Percentiles rank a stretch among this genome's conserved stretches.
Conservation (phyloP, 2,888 invertebrate species). For the Trichogramma dendrolimi region DNA sequence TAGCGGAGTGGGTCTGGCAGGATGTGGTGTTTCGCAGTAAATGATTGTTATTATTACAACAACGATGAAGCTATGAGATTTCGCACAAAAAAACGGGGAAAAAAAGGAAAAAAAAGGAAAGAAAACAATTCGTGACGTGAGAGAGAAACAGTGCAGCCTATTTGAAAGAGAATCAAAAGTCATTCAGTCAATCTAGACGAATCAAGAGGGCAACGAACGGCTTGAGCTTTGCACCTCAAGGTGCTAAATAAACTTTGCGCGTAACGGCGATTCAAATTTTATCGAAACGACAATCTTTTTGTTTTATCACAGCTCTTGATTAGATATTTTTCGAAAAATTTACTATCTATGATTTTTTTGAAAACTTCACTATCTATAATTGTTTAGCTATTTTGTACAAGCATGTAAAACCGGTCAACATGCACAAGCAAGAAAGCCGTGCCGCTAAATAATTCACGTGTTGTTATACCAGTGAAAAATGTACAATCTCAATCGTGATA, state of each 20-base stretch:
- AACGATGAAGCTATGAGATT: slow-evolving; percentile 7
- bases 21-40: slow-evolving; percentile 21
- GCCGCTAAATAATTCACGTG: background rate
- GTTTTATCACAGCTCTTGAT: no score
- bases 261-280: no score
- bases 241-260: no score
- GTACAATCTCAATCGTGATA: slow-evolving; percentile 29
- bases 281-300: no score
- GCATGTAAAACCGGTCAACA: no score
- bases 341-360: no score
- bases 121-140: background rate
- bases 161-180: slow-evolving; percentile 23
- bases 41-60: slow-evolving; percentile 23
- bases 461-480: slow-evolving; percentile 14
- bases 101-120: slow-evolving; percentile 3
- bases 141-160: slow-evolving; percentile 5
- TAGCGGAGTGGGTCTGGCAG: background rate
- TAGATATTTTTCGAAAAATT: no score
- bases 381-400: no score
- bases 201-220: no score
- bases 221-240: no score
- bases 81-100: slow-evolving; percentile 1
- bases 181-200: slow-evolving; percentile 9
- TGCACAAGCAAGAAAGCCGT: no score
- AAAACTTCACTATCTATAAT: no score